Percentiles rank a stretch among this genome's conserved stretches.
These are phyloP conservation scores for Streptopelia turtur DNA, from an alignment of 2,797 vertebrate species.

Conservation along the genomic window DNA sequence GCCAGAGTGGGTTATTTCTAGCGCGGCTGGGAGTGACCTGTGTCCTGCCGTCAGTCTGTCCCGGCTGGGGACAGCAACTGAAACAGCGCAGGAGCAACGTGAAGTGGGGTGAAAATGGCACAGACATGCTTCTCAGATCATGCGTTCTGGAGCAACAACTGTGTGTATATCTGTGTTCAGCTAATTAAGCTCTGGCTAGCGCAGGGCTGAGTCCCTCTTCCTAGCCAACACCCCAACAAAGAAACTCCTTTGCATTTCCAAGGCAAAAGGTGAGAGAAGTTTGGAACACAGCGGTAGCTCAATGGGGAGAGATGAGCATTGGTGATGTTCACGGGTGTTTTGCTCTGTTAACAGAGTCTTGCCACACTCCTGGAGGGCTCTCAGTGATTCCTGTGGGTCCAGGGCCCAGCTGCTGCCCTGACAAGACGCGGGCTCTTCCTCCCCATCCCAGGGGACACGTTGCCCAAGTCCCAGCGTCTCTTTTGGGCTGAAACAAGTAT, in stretches of 20 bases:
- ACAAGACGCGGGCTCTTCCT: not conserved
- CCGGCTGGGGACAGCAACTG: fast-evolving
- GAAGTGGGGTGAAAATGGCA: not conserved
- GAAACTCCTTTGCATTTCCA: not conserved
- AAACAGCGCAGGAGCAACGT: not conserved
- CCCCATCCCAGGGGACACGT: not conserved
- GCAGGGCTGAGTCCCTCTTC: fast-evolving
- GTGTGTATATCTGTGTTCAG: fast-evolving
- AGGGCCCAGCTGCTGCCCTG: not conserved
- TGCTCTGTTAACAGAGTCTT: not conserved
- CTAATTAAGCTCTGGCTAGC: not conserved
- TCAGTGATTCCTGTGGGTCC: not conserved
- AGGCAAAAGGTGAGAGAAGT: not conserved
- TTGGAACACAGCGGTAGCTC: not conserved
- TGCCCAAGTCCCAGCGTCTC: not conserved
- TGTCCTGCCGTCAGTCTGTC: not conserved
- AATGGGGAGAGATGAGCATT: fast-evolving
- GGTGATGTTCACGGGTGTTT: not conserved
- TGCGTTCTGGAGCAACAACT: fast-evolving
- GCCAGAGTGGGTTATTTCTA: not conserved
- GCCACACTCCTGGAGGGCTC: no score
- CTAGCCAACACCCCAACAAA: not conserved
- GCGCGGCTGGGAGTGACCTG: not conserved
- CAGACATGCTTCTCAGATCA: fast-evolving
- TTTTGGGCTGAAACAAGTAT: not conserved